Conservation (phyloP, 2,888 invertebrate genomes). For the Nomada hirtipes region DNA sequence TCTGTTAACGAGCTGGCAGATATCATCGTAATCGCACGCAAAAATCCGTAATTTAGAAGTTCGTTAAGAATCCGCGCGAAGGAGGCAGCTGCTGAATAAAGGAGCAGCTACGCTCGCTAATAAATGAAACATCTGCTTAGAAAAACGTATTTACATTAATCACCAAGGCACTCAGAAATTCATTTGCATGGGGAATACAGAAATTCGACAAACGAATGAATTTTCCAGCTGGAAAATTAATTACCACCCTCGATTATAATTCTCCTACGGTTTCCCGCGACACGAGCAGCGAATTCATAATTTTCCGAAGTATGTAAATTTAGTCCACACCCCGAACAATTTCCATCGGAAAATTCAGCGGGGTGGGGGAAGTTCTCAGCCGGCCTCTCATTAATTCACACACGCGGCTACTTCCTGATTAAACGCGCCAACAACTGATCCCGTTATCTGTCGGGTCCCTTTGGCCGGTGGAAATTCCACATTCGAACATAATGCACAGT, state of each 20-base stretch:
- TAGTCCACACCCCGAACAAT: not conserved
- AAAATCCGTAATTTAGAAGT: constrained; percentile 53
- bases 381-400: constrained; percentile 18
- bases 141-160: constrained; percentile 2
- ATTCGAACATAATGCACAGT: constrained; percentile 39
- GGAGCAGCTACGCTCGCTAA: constrained; percentile 12
- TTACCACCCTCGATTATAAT: no score
- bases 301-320: constrained; percentile 10
- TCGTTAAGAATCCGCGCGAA: constrained; percentile 45
- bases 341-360: not conserved
- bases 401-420: constrained; percentile 23
- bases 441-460: constrained; percentile 36
- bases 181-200: no score
- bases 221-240: not conserved
- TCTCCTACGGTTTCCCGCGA: not conserved
- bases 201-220: not conserved
- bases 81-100: constrained; percentile 43
- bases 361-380: not conserved
- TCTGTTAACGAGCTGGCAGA: constrained; percentile 36
- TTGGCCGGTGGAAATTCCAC: constrained; percentile 26
- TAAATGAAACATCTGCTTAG: constrained; percentile 48
- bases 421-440: constrained; percentile 27
- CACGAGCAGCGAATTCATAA: not conserved
- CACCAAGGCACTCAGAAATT: no score
- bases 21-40: constrained; percentile 46